Base-by-base conservation (phyloP, 2,113 vertebrate species). In the Notarius lentiginosus region DNA sequence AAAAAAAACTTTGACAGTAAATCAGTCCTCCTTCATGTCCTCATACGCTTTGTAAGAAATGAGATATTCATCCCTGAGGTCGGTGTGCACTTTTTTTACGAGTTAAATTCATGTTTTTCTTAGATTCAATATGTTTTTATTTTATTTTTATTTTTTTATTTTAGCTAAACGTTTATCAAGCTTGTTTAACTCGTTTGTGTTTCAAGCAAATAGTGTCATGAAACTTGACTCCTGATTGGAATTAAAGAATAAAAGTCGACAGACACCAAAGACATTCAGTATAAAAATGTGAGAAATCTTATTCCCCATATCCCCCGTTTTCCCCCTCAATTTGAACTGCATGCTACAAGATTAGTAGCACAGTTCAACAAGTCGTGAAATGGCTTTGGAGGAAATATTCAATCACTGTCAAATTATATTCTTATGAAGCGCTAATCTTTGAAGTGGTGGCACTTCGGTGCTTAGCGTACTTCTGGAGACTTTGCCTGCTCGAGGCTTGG, bases 331-430 rank as follows among this genome's bases (percentile, higher is more conserved):
- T 53, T 68, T 47, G 3, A 70, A 22, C 22, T 11, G 63, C 49
- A 79, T 9, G 88, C 85, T 30, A 20, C 60, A 76, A 88, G 90
- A 82, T 82, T 86, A 85, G 91, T 55, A 83, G 90, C 18, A 79
- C 92, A 90, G 91, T 92, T 93, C 91, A 93, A 91, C 89, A 92
- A 93, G 90, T 93, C 91, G 94, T 93, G 91, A 92, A 93, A 93
- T 89, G 87, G 81, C 87, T 88, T 6, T 1, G 89, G 91, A 90
- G 72, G 85, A 90, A 88, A 91, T 91, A 89, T 87, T 93, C 85
- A 51, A 88, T 94, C 92, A 91, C 84, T 91, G 91, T 93, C 91
- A 92, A 90, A 91, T 89, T 84, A 79, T 90, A 89, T 91, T 82
- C 83, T 89, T 88, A 41, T 79, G 76, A 87, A 58, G 76, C 81